A percentile compares a stretch with the other conserved stretches of the same genome.
phyloP scores from a whole-genome alignment of 1,140 invertebrate genomes.

The Caenorhabditis latens region DNA sequence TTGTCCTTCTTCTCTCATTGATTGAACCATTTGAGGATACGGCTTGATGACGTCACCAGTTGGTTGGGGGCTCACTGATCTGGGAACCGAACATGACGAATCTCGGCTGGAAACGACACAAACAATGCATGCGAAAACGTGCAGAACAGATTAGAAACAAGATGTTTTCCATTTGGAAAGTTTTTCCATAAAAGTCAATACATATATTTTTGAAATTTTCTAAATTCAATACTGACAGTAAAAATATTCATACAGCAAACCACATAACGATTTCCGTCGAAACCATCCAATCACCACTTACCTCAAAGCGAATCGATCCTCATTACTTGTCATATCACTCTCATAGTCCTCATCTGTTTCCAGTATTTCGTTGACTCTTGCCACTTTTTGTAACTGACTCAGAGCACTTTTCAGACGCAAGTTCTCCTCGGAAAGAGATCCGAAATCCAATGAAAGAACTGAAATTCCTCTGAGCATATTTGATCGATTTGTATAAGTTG shows the following conservation, averaged over 20 bases:
- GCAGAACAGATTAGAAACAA: background rate
- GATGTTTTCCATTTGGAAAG: too few species aligned
- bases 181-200: too few species aligned
- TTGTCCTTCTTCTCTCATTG: constrained; percentile 62
- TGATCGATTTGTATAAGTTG: constrained; percentile 49
- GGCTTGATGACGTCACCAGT: constrained; percentile 43
- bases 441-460: constrained; percentile 72
- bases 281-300: background rate
- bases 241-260: too few species aligned
- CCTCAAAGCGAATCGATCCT: constrained; percentile 53
- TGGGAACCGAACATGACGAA: constrained; percentile 53
- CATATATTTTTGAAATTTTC: too few species aligned
- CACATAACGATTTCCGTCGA: too few species aligned
- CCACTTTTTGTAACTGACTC: constrained; percentile 62
- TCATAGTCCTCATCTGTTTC: constrained; percentile 66
- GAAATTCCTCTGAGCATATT: constrained; percentile 72
- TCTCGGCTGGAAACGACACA: constrained; percentile 48
- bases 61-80: constrained; percentile 50
- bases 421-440: constrained; percentile 71
- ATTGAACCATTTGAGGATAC: constrained; percentile 60
- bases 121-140: background rate
- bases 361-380: constrained; percentile 37
- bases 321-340: constrained; percentile 63
- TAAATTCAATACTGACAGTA: too few species aligned
- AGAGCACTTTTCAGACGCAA: constrained; percentile 69